Conservation (phyloP, 2,888 invertebrate genomes). For the Spilarctia lutea region DNA sequence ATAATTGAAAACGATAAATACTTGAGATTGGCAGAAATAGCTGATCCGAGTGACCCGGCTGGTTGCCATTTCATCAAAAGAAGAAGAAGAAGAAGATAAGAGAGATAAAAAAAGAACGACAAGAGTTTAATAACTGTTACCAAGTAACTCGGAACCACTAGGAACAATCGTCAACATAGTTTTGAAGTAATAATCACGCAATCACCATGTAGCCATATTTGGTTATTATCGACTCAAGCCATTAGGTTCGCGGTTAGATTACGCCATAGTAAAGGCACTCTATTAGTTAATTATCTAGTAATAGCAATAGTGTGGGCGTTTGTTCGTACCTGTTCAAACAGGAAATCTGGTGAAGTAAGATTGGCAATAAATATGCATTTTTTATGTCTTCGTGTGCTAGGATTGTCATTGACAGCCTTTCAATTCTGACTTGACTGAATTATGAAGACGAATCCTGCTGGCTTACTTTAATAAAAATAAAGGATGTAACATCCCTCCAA, state of each 20-base stretch:
- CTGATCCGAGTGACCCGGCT: no score
- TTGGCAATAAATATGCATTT: conserved; percentile 25
- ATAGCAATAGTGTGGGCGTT: conserved; percentile 14
- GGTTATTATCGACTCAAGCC: conserved; percentile 7
- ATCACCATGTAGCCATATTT: not conserved
- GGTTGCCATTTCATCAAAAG: no score
- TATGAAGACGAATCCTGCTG: not conserved
- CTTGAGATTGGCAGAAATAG: no score
- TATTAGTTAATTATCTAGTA: conserved; percentile 16
- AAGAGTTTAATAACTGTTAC: not conserved
- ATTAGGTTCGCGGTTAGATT: conserved; percentile 8
- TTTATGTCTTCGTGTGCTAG: not conserved
- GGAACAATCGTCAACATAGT: not conserved
- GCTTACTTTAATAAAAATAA: no score
- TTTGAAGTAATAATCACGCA: not conserved
- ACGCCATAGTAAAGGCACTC: conserved; percentile 19
- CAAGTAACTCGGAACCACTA: not conserved
- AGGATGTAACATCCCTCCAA: not conserved
- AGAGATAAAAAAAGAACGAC: no score
- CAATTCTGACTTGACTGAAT: not conserved
- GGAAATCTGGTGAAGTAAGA: conserved; percentile 22
- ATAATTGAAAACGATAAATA: no score
- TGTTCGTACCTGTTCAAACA: conserved; percentile 9
- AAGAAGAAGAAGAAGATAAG: no score
- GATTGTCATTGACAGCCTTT: not conserved